Base-by-base conservation (phyloP, 2,888 invertebrate species). In the Elegia similella region DNA sequence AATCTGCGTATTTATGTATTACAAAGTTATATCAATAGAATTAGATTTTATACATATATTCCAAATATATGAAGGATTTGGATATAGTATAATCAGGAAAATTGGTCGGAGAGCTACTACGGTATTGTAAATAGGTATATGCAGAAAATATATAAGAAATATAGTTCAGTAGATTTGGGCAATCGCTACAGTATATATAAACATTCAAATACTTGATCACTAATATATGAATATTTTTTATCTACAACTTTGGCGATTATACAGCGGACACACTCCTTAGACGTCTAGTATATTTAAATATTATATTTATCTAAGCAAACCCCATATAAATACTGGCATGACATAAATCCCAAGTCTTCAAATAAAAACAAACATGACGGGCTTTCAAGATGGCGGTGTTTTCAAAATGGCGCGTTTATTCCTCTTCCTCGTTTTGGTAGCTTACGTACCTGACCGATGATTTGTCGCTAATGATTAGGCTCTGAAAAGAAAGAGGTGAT, bases 381-480 rank as follows among this genome's bases (percentile, higher is more conserved):
- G 30, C 52, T 58, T 58, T 50, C 48, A 30, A 64, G 64, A 65
- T 68, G 71, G 71, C 68, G 66, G 72, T 67, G 65, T 69, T 56
- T 59, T 76, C 76, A 80, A 82, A 66, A 82, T 84, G 84, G 84
- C 74, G 76, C 59, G 62, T 68, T 75, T 83, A 91, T 75, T 96
- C 96, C 70, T 97, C 97, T 70, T 97, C 97, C 75, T 97, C 97
- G 83, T 97, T 97, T 84, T 97, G 96, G 88, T 98, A 98, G 76
- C 97, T 98, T 57, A 98, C 98, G 90, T 98, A 98, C 70, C 98
- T 95, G 34, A 98, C 98, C 47, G 98, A 97, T 55, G 98, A 96
- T 72, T 98, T 96, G 73, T 98, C 98, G 62, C 97, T 97, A 78
- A 96, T 94, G 67, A 98, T 96, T 63, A 98, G 88, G 16, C 96